phyloP scores from a whole-genome alignment of 53 echinoderm and acorn worm genomes.

The Henricia sp. region DNA sequence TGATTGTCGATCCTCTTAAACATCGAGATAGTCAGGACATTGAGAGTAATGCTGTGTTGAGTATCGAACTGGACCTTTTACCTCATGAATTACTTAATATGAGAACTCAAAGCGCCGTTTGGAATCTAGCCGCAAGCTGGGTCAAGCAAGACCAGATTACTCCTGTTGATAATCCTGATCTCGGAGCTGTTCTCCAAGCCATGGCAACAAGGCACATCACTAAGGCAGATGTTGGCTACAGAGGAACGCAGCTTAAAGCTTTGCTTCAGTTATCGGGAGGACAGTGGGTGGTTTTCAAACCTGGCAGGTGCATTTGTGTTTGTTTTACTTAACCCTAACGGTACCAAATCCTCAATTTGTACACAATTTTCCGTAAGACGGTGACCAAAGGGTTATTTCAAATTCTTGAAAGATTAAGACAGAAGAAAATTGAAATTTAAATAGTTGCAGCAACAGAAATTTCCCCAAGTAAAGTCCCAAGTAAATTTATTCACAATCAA shows the following conservation, averaged over 20 bases:
- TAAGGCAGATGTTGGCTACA: constrained; percentile 92
- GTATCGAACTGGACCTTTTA: constrained; percentile 48
- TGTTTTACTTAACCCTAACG: no score
- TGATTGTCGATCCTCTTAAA: not conserved
- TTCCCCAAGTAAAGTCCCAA: no score
- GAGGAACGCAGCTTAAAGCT: constrained; percentile 93
- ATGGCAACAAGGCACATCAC: constrained; percentile 73
- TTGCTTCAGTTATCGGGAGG: constrained; percentile 75
- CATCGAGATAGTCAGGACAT: not conserved
- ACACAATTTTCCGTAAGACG: no score
- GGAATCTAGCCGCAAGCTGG: constrained; percentile 83
- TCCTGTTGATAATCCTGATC: constrained; percentile 65
- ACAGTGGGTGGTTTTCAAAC: constrained; percentile 92
- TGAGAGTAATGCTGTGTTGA: constrained; percentile 6
- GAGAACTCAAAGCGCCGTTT: constrained; percentile 39
- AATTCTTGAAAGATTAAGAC: no score
- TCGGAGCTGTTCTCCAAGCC: constrained; percentile 81
- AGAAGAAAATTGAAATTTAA: no score
- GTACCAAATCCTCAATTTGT: no score
- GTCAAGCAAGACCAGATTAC: constrained; percentile 66
- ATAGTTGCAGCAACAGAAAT: no score
- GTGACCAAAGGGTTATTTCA: no score
- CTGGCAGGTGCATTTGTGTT: constrained; percentile 77
- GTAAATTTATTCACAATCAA: no score
- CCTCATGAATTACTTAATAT: constrained; percentile 15